Base-by-base conservation (phyloP, 2,797 vertebrate species). In the Silurus lanzhouensis region DNA sequence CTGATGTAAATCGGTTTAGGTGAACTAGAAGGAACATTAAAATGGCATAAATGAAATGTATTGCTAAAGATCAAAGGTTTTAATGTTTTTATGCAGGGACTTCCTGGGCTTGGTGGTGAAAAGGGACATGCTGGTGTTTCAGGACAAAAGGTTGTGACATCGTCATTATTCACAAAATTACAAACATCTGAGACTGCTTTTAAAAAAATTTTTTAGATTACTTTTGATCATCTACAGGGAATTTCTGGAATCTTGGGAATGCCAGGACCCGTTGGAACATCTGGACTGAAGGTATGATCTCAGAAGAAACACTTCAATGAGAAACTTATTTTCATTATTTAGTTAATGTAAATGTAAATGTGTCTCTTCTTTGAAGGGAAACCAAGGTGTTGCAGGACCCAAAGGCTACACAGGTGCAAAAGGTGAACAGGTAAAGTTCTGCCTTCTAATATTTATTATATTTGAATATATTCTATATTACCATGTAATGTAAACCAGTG, bases 51-150 rank as follows among this genome's bases (percentile, higher is more conserved):
- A 38, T 60, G 1, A 63, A 31, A n/a, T 46, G 2, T n/a, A 15
- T 17, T 15, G 15, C 63, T 61, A 44, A 46, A n/a, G 76, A n/a
- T 14, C 20, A 44, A 12, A n/a, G 0, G 12, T 55, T 77, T 68
- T 7, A 38, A 83, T 0, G 17, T 4, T 44, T 27, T 9, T 19
- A 44, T 84, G 46, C 13, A 96, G 95, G 94, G 94, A 55, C 81
- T 95, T 84, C 92, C 91, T 81, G 95, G 95, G 55, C 91, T 95
- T 75, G 85, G 85, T 83, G 94, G 93, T 88, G 63, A 87, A 83
- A 94, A 92, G 31, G 94, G 94, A 52, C 46, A 83, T 6, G 14
- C 27, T 71, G 91, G 91, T 82, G 58, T 5, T 31, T 64, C 44
- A 79, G 94, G 94, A 61, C 52, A 6, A 7, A 93, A 93, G 93